A percentile compares a stretch with the other conserved stretches of the same genome.
These are phyloP conservation scores for Actias luna DNA, from an alignment of 2,888 invertebrate species.

Conservation along the genomic window DNA sequence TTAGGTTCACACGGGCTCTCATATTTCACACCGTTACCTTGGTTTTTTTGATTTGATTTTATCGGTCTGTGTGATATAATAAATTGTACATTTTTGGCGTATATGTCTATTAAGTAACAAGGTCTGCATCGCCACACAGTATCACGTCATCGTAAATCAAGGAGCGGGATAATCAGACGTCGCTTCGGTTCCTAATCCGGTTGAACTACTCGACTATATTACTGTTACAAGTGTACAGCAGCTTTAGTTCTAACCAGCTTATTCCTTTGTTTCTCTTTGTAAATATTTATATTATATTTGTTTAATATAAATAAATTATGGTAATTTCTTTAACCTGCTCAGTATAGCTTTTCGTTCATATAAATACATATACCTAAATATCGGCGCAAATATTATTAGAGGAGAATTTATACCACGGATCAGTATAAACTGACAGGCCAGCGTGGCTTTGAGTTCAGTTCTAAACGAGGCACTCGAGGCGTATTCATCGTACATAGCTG, in stretches of 20 bases:
- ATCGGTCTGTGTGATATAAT: constrained; percentile 62
- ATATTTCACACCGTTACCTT: constrained; percentile 66
- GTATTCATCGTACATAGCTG: no score
- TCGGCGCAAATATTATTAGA: no score
- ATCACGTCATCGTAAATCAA: constrained; percentile 78
- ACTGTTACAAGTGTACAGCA: constrained; percentile 70
- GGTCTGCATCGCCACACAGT: constrained; percentile 54
- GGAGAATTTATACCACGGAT: no score
- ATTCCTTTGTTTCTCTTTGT: constrained; percentile 16
- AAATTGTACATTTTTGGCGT: constrained; percentile 66
- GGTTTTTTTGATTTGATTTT: constrained; percentile 60
- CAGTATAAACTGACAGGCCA: no score
- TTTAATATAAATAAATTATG: no score
- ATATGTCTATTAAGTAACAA: constrained; percentile 62
- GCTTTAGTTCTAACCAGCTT: constrained; percentile 45
- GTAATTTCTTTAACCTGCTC: no score
- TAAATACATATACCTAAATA: no score
- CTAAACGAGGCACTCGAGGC: no score
- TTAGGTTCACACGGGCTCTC: constrained; percentile 61
- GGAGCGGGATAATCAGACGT: constrained; percentile 72
- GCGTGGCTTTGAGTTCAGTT: no score
- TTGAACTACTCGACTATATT: constrained; percentile 71
- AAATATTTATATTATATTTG: constrained; percentile 28
- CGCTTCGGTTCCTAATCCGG: constrained; percentile 68
- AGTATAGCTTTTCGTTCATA: no score